Conservation (phyloP, 2,797 vertebrate genomes). For the Brachyalestes nurse region DNA sequence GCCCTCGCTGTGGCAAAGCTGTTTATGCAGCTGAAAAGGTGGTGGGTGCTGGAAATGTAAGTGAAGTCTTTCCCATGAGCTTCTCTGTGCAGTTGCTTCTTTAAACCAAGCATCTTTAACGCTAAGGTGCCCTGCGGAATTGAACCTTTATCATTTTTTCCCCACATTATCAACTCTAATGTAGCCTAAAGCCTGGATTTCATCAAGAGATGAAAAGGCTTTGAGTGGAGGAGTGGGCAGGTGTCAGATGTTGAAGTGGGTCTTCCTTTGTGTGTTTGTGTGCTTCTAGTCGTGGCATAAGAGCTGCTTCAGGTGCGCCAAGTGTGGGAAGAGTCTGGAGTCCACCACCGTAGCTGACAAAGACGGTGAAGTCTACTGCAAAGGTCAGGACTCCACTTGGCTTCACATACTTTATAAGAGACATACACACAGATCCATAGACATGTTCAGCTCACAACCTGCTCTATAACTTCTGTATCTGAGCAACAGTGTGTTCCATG, state of each 20-base stretch:
- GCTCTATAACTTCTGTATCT: too few species aligned
- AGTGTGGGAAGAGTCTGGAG: constrained; percentile 92
- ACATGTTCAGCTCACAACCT: background rate
- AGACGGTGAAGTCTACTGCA: constrained; percentile 51
- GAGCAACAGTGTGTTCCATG: too few species aligned
- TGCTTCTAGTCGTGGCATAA: constrained; percentile 90
- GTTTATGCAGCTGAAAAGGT: constrained; percentile 95
- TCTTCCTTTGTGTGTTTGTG: background rate
- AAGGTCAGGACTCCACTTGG: constrained; percentile 63
- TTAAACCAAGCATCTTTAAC: too few species aligned
- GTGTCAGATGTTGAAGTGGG: background rate
- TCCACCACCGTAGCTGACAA: constrained; percentile 85
- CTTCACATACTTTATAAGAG: background rate
- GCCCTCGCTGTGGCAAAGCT: constrained; percentile 87
- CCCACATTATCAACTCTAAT: background rate
- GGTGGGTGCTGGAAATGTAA: constrained; percentile 92
- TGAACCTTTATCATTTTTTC: background rate
- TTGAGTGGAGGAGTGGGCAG: background rate
- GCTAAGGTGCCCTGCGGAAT: background rate
- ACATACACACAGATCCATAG: background rate
- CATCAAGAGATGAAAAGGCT: background rate
- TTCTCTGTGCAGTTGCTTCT: background rate
- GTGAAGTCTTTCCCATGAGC: constrained; percentile 39
- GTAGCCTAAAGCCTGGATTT: background rate
- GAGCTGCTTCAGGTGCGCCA: constrained; percentile 90